Evolutionary conservation across 1,140 invertebrate species (phyloP).

Genomic region (Platyscapa corneri): DNA sequence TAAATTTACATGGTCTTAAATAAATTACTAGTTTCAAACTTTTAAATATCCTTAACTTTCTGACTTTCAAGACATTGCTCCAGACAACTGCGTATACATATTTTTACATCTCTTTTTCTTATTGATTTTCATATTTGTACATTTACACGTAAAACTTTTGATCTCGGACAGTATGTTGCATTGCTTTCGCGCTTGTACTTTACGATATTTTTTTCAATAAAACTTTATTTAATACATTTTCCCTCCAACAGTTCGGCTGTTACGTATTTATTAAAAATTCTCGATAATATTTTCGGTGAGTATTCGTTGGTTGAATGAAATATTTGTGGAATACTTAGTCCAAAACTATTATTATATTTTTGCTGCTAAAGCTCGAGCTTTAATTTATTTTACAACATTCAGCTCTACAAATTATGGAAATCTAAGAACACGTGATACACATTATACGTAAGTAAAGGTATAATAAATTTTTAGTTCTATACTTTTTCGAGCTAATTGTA

Average conservation of each 20-base stretch:
- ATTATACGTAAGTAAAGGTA: not conserved
- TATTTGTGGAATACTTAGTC: not conserved
- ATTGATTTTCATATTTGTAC: not conserved
- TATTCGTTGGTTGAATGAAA: not conserved
- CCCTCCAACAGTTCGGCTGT: not conserved
- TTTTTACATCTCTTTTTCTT: not conserved
- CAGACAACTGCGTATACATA: no score
- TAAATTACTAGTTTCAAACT: not conserved
- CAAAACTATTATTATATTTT: not conserved
- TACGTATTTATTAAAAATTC: not conserved
- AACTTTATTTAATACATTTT: not conserved
- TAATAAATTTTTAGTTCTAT: slow-evolving; percentile 2
- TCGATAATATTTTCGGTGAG: not conserved
- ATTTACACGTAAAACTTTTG: not conserved
- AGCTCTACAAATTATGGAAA: not conserved
- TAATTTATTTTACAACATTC: not conserved
- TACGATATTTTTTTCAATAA: not conserved
- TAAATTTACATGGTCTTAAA: no score
- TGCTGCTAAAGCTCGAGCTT: not conserved
- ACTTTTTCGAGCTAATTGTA: not conserved
- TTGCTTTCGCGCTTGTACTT: not conserved
- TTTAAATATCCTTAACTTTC: not conserved
- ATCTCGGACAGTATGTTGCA: slow-evolving; percentile 1
- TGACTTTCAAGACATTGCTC: not conserved
- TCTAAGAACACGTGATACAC: not conserved